Evolutionary conservation across 2,113 vertebrate species (phyloP), one percentile per base, ranked within the genome.

Genomic region (Poeciliopsis prolifica): DNA sequence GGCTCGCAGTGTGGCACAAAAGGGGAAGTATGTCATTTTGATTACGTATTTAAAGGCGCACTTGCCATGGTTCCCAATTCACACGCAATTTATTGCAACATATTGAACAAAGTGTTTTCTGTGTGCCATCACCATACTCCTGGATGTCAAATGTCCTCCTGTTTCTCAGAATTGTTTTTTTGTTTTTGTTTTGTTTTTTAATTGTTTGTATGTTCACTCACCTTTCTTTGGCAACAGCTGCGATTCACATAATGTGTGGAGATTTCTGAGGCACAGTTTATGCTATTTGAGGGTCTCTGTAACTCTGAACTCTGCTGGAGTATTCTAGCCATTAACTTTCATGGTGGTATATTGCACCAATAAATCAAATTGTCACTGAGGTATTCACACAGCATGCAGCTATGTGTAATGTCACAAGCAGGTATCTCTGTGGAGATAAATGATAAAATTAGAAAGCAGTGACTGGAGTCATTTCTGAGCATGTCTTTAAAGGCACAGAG

Each of bases 331-430:
- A 72, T 85, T 81, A 61, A 62, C 73, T 81, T 37, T 73, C 77
- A 66, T 61, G 63, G 31, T 54, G 44, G 42, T 68, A 75, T 76
- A 79, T 74, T 84, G 28, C 86, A 58, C 74, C 65, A 85, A 48
- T 87, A 77, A 85, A 87, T 89, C 86, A 92, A 66, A 68, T 58
- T 78, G 82, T 75, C 84, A 80, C 68, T 69, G 74, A 72, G 78
- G 60, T 70, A 80, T 91, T 85, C 72, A 68, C 62, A 74, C 79
- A 72, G 79, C 74, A 70, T 71, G 73, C 75, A 68, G 37, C 72
- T 75, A 71, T 84, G 54, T 40, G 75, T 89, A 65, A 71, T 84
- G 83, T 64, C 64, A 74, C n/a, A 79, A 82, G 80, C 69, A n/a
- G 67, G 66, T 82, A 72, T 80, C 77, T 72, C 61, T 66, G 37